These are phyloP conservation scores for Drosophila fungiperda DNA, from an alignment of 2,888 invertebrate genomes.

Conservation along the genomic window DNA sequence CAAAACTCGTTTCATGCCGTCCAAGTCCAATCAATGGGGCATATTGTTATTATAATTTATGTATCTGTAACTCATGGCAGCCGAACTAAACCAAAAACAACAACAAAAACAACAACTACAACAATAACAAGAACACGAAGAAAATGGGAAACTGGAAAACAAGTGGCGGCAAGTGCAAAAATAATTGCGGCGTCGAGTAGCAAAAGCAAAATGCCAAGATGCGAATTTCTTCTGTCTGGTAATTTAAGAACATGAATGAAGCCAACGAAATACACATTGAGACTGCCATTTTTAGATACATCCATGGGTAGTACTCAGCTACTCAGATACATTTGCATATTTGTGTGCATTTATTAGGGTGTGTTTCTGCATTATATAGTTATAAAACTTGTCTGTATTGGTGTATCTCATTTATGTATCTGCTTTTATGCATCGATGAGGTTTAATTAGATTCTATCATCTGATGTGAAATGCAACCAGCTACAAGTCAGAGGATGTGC, in stretches of 20 bases:
- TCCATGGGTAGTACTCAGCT: background rate
- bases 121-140: constrained; percentile 7
- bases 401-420: constrained; percentile 29
- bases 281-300: constrained; percentile 43
- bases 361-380: constrained; percentile 2
- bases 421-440: constrained; percentile 78
- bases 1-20: constrained; percentile 65
- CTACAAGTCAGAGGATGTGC: constrained; percentile 15
- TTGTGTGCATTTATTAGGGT: background rate
- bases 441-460: constrained; percentile 81
- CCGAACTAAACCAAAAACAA: constrained; percentile 38
- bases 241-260: constrained; percentile 69
- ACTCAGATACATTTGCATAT: constrained; percentile 32
- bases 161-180: constrained; percentile 36
- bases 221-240: constrained; percentile 48
- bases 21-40: constrained; percentile 67
- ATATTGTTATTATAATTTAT: constrained; percentile 79
- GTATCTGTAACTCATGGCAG: constrained; percentile 80
- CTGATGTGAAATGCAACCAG: constrained; percentile 61
- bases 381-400: background rate
- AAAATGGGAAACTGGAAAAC: constrained; percentile 18
- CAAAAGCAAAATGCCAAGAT: constrained; percentile 41
- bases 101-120: constrained; percentile 23
- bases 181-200: constrained; percentile 54
- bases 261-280: constrained; percentile 27